Evolutionary conservation across 2,888 invertebrate genomes (phyloP).

Genomic region (Sinelater perroti): DNA sequence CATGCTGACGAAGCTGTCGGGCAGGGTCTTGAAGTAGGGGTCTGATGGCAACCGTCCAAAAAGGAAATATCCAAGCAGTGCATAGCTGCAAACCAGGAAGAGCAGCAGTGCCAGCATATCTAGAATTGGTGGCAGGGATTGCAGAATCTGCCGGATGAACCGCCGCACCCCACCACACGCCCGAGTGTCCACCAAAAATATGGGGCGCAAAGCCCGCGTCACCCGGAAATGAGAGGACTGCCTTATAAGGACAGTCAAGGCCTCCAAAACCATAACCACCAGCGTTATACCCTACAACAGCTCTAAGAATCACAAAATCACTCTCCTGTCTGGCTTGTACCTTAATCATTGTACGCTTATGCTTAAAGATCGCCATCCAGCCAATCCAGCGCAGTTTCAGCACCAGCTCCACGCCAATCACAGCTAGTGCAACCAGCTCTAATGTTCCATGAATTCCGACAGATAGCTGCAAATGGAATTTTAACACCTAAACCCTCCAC

Average conservation of each 20-base stretch:
- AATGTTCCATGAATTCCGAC: slow-evolving; percentile 83
- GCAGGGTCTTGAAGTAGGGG: slow-evolving; percentile 79
- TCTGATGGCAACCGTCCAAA: slow-evolving; percentile 79
- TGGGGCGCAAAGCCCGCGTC: slow-evolving; percentile 86
- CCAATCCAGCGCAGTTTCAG: slow-evolving; percentile 88
- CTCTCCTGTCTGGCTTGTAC: too few relatives aligned
- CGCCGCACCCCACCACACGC: slow-evolving; percentile 82
- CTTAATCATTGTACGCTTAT: slow-evolving; percentile 86
- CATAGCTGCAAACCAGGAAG: slow-evolving; percentile 86
- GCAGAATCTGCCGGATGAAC: slow-evolving; percentile 81
- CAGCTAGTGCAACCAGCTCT: slow-evolving; percentile 78
- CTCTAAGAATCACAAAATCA: too few relatives aligned
- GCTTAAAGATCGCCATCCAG: slow-evolving; percentile 81
- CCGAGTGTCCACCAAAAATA: slow-evolving; percentile 86
- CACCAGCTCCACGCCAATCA: slow-evolving; percentile 80
- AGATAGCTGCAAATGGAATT: slow-evolving; percentile 66
- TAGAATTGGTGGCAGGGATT: slow-evolving; percentile 85
- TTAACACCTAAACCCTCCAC: not conserved
- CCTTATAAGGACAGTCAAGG: slow-evolving; percentile 79
- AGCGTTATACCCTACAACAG: slow-evolving; percentile 74
- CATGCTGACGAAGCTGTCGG: slow-evolving; percentile 86
- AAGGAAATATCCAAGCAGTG: slow-evolving; percentile 82
- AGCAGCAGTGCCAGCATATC: slow-evolving; percentile 86
- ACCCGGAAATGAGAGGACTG: slow-evolving; percentile 87
- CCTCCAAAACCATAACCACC: slow-evolving; percentile 83